phyloP scores from a whole-genome alignment of 2,113 vertebrate genomes.

The Struthidea cinerea region DNA sequence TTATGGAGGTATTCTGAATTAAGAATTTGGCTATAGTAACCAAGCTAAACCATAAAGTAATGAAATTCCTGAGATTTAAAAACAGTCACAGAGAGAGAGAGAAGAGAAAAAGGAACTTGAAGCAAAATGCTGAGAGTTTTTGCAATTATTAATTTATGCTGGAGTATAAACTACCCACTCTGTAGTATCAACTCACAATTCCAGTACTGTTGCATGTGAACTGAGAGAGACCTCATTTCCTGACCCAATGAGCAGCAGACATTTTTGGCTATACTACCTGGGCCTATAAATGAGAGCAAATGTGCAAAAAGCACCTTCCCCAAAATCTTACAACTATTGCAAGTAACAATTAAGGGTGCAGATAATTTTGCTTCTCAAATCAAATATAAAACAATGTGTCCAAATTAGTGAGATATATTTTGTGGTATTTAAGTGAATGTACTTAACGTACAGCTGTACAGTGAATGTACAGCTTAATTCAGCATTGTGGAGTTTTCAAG shows the following conservation, averaged over 20 bases:
- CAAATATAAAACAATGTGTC: neutral
- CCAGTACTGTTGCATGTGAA: neutral
- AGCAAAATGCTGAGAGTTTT: neutral
- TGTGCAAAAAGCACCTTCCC: neutral
- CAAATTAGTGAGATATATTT: neutral
- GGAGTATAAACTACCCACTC: neutral
- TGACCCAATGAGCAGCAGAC: neutral
- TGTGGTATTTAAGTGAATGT: neutral
- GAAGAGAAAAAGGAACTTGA: neutral
- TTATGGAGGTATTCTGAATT: neutral
- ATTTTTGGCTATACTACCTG: neutral
- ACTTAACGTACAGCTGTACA: too few relatives aligned
- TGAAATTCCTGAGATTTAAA: neutral
- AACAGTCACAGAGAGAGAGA: neutral
- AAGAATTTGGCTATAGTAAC: neutral
- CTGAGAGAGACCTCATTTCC: neutral
- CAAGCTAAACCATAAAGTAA: neutral
- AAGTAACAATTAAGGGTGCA: neutral
- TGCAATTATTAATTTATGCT: neutral
- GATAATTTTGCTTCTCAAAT: neutral
- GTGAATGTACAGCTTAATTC: neutral
- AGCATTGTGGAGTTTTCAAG: neutral
- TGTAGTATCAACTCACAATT: neutral
- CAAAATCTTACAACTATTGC: neutral
- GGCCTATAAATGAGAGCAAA: neutral